Evolutionary conservation across 2,113 vertebrate genomes (phyloP).

Genomic region (Orthonyx spaldingii): DNA sequence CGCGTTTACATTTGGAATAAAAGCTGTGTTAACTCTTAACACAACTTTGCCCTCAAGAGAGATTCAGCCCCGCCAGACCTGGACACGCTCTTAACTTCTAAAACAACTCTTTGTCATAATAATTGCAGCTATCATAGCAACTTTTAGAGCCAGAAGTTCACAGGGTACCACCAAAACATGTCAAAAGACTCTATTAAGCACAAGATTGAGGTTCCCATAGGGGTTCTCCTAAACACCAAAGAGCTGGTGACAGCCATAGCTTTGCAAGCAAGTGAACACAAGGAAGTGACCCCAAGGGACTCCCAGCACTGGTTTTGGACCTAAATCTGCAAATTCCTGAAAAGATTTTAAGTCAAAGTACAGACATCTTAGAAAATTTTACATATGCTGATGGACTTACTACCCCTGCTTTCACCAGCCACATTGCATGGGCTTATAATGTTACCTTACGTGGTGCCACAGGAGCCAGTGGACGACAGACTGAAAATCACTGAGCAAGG

Average conservation of each 20-base stretch:
- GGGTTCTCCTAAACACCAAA: neutral
- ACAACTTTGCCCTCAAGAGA: conserved; percentile 31
- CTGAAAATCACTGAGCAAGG: neutral
- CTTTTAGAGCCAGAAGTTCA: conserved; percentile 21
- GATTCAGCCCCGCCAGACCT: conserved; percentile 5
- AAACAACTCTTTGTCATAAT: conserved; percentile 33
- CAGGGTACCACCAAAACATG: neutral
- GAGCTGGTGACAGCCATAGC: neutral
- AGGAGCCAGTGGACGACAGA: neutral
- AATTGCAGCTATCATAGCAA: conserved; percentile 27
- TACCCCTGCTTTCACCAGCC: neutral
- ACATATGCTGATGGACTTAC: neutral
- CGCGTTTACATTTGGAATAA: conserved; percentile 46
- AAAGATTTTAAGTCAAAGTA: neutral
- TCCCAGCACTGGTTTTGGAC: neutral
- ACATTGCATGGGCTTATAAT: neutral
- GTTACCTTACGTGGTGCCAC: accelerated
- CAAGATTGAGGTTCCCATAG: neutral
- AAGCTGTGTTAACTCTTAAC: conserved; percentile 51
- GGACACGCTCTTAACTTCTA: conserved; percentile 19
- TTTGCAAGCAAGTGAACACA: neutral
- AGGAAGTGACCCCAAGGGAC: neutral
- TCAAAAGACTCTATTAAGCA: neutral
- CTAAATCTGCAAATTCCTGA: neutral
- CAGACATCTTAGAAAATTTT: neutral